Percentiles rank a stretch among this genome's conserved stretches.
phyloP scores from a whole-genome alignment of 2,113 vertebrate species.

The zebrafish (Danio rerio) region GRCz12tu NC_133193.1:15201501-15202000 shows the following conservation, averaged over 20 bases:
- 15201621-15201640: conserved; percentile 48
- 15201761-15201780: background rate
- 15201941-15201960: background rate
- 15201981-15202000: background rate
- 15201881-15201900: background rate
- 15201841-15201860: conserved; percentile 9
- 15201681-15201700: conserved; percentile 45
- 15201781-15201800: background rate
- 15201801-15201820: conserved; percentile 6
- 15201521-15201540: conserved; percentile 44
- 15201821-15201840: background rate
- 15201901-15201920: background rate
- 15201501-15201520: conserved; percentile 33
- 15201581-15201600: conserved; percentile 37
- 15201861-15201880: background rate
- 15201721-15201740: background rate
- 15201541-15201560: conserved; percentile 17
- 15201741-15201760: conserved; percentile 23
- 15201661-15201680: conserved; percentile 46
- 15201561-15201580: conserved; percentile 41
- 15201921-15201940: background rate
- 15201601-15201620: conserved; percentile 40
- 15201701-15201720: background rate
- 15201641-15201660: conserved; percentile 54
- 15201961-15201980: background rate